Conservation (phyloP, 2,797 vertebrate species). For the Ambastaia sidthimunki region DNA sequence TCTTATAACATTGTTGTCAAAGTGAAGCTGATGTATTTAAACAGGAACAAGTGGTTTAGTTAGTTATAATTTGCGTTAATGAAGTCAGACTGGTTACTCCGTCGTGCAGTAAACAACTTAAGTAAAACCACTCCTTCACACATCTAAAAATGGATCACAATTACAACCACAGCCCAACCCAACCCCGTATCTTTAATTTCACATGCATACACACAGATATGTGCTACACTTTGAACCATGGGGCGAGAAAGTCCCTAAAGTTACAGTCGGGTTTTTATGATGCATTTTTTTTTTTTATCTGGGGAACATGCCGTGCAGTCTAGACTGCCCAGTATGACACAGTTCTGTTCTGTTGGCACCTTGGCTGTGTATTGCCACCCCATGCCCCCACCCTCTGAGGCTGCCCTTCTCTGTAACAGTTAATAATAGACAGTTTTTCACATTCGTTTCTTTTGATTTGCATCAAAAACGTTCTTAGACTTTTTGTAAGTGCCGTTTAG, state of each 20-base stretch:
- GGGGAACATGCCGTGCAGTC: background rate
- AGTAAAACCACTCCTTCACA: slow-evolving; percentile 28
- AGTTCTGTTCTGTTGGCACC: slow-evolving; percentile 16
- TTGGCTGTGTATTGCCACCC: background rate
- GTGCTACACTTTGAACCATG: slow-evolving; percentile 26
- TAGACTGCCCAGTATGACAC: slow-evolving; percentile 18
- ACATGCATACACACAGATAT: slow-evolving; percentile 5
- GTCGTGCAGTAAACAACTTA: background rate
- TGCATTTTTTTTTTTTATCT: too few relatives aligned
- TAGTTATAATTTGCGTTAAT: background rate
- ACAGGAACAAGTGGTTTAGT: background rate
- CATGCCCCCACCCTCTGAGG: background rate
- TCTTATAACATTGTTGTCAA: too few relatives aligned
- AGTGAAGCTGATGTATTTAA: background rate
- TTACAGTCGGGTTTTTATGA: slow-evolving; percentile 9
- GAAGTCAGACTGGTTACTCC: background rate
- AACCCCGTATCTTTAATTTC: background rate
- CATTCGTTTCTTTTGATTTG: background rate
- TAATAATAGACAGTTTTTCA: background rate
- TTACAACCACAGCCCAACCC: slow-evolving; percentile 26
- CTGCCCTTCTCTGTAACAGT: background rate
- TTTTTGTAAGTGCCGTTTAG: slow-evolving; percentile 5
- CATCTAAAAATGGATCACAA: slow-evolving; percentile 29
- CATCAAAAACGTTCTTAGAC: background rate
- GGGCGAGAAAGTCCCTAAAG: slow-evolving; percentile 7